These are phyloP conservation scores for Mayetiola destructor DNA, from an alignment of 2,888 invertebrate genomes.

Conservation along the genomic window DNA sequence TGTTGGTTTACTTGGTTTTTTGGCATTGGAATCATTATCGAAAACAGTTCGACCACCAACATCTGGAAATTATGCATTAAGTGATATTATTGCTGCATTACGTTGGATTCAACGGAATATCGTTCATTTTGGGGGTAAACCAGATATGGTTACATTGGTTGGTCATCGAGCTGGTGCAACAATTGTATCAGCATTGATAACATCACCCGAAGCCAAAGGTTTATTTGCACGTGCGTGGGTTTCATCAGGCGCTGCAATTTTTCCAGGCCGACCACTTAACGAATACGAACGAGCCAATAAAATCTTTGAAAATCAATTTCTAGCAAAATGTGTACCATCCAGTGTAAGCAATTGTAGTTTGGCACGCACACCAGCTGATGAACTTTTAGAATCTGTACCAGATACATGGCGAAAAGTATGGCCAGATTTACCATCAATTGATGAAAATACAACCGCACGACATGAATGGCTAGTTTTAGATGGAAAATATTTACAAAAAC, in stretches of 20 bases:
- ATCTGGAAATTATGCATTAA: constrained; percentile 75
- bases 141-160: constrained; percentile 59
- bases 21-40: constrained; percentile 56
- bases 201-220: constrained; percentile 42
- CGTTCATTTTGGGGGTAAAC: constrained; percentile 70
- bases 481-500: constrained; percentile 50
- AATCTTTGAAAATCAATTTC: constrained; percentile 39
- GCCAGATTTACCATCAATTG: constrained; percentile 38
- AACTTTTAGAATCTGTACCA: constrained; percentile 54
- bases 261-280: constrained; percentile 47
- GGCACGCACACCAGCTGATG: constrained; percentile 26
- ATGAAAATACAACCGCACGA: constrained; percentile 41
- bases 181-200: constrained; percentile 58
- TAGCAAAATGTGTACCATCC: background rate
- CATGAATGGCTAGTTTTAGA: constrained; percentile 69
- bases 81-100: constrained; percentile 61
- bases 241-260: constrained; percentile 59
- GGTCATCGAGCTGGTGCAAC: constrained; percentile 80
- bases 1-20: constrained; percentile 63
- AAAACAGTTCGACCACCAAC: constrained; percentile 54
- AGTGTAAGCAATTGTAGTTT: background rate
- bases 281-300: constrained; percentile 47
- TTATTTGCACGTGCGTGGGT: constrained; percentile 68
- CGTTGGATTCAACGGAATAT: constrained; percentile 72
- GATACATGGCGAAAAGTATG: constrained; percentile 53